Evolutionary conservation across 2,113 vertebrate species (phyloP).

Genomic region (Ctenodactylus gundi): DNA sequence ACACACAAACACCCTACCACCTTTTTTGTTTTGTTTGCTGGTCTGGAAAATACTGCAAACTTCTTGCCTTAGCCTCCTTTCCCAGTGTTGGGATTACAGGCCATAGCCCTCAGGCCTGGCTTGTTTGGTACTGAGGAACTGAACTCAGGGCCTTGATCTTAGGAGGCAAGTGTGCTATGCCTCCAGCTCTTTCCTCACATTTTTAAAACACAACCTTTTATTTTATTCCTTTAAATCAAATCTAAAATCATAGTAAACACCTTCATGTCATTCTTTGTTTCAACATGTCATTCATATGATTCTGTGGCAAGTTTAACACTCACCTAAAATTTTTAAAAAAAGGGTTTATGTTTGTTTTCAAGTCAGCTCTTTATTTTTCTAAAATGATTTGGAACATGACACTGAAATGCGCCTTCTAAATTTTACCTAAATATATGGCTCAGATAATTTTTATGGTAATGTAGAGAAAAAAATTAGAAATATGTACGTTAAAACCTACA

Average conservation of each 20-base stretch:
- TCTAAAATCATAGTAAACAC: neutral
- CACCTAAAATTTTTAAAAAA: neutral
- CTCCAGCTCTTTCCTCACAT: neutral
- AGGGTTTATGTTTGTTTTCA: neutral
- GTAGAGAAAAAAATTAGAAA: neutral
- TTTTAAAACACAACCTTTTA: neutral
- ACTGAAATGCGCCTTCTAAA: neutral
- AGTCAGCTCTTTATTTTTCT: neutral
- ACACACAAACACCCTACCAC: too few relatives aligned
- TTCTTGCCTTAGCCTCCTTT: too few relatives aligned
- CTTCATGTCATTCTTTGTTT: neutral
- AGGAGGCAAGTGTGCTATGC: too few relatives aligned
- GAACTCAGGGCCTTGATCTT: too few relatives aligned
- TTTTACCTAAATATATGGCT: neutral
- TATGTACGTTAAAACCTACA: neutral
- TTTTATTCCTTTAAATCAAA: neutral
- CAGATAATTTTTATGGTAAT: neutral
- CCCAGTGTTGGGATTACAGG: too few relatives aligned
- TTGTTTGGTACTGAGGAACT: too few relatives aligned
- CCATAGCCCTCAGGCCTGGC: too few relatives aligned
- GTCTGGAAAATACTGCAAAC: too few relatives aligned
- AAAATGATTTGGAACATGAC: neutral
- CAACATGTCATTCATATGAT: neutral
- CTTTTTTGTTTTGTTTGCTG: too few relatives aligned
- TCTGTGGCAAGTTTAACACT: neutral